Evolutionary conservation across 2,888 invertebrate species (phyloP).

Genomic region (Mesochorus sp.): DNA sequence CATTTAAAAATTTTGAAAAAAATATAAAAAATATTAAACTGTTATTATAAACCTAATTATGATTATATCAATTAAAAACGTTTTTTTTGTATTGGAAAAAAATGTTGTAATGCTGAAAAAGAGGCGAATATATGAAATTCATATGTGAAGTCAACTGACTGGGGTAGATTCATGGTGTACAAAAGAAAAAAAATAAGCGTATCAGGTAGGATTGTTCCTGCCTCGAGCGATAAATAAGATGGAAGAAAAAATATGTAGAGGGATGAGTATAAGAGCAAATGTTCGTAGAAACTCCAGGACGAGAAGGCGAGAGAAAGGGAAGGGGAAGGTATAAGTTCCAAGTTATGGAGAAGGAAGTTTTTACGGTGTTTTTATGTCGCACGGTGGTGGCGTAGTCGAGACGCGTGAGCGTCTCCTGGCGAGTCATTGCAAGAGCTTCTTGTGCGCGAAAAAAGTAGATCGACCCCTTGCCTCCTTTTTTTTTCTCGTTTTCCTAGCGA

Average conservation of each 20-base stretch:
- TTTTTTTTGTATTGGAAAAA: background rate
- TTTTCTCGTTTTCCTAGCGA: conserved; percentile 41
- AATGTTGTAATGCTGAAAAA: background rate
- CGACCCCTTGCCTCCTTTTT: conserved; percentile 57
- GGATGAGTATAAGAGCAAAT: conserved; percentile 22
- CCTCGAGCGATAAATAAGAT: conserved; percentile 48
- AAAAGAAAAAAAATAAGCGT: conserved; percentile 24
- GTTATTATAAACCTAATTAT: too few species aligned
- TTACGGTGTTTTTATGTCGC: conserved; percentile 80
- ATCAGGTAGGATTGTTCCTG: conserved; percentile 44
- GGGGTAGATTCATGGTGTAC: background rate
- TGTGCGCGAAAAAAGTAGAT: conserved; percentile 55
- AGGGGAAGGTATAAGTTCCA: conserved; percentile 65
- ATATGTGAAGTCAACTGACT: conserved; percentile 1
- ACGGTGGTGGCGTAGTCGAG: conserved; percentile 60
- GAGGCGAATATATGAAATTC: conserved; percentile 4
- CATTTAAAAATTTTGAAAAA: too few species aligned
- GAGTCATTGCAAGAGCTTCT: conserved; percentile 54
- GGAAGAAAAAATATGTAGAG: conserved; percentile 27
- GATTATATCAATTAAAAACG: too few species aligned
- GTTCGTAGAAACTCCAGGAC: conserved; percentile 19
- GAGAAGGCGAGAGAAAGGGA: conserved; percentile 2
- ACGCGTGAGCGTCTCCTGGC: conserved; percentile 50
- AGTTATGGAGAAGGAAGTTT: conserved; percentile 78
- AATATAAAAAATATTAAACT: too few species aligned